phyloP scores from a whole-genome alignment of 2,797 vertebrate genomes.

The Danio aesculapii region DNA sequence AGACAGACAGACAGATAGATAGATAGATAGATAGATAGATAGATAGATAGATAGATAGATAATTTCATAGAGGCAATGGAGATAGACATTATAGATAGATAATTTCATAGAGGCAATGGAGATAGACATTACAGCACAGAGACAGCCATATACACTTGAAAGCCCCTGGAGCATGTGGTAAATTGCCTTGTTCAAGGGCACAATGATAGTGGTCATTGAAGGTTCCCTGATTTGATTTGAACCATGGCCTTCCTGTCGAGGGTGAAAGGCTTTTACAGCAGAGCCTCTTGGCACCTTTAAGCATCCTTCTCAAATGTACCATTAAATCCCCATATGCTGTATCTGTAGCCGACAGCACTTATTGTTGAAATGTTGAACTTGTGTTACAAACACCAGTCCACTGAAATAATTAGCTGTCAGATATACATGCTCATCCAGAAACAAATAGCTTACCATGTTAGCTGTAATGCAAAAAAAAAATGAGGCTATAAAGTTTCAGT shows the following conservation, averaged over 20 bases:
- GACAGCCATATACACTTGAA: neutral
- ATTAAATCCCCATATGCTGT: slow-evolving; percentile 6
- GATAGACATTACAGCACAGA: neutral
- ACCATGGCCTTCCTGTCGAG: slow-evolving; percentile 22
- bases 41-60: no score
- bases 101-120: no score
- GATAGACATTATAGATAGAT: no score
- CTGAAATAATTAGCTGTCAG: slow-evolving; percentile 7
- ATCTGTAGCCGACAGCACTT: neutral
- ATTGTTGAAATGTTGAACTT: slow-evolving; percentile 8
- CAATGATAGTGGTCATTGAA: slow-evolving; percentile 28
- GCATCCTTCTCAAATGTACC: slow-evolving; percentile 20
- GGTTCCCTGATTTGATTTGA: slow-evolving; percentile 38
- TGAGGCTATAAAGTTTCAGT: neutral
- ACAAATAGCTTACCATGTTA: slow-evolving; percentile 1
- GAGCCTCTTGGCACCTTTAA: slow-evolving; percentile 10
- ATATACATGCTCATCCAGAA: neutral
- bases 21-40: no score
- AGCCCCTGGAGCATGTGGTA: slow-evolving; percentile 6
- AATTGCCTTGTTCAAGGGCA: slow-evolving; percentile 29
- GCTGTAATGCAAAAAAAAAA: neutral
- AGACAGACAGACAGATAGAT: no score
- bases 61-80: no score
- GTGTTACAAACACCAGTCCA: slow-evolving; percentile 2
- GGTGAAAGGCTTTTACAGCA: neutral